Percentiles rank a stretch among this genome's conserved stretches.
Evolutionary conservation across 2,113 vertebrate genomes (phyloP).

Genomic region (Rhizomys pruinosus): DNA sequence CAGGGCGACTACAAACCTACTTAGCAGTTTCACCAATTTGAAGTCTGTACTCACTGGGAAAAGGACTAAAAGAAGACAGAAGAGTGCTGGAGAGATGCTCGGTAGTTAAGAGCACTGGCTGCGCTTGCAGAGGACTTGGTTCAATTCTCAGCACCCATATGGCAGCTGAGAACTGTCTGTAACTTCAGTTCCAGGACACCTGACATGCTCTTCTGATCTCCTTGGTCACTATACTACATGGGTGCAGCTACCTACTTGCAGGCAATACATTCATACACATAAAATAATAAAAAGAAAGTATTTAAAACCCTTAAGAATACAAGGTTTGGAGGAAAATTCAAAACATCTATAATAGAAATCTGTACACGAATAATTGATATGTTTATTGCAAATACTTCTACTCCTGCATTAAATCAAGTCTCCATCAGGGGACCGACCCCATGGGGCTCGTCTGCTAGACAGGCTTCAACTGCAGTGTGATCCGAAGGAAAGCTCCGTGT

Average conservation of each 20-base stretch:
- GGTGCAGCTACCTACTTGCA: too few species aligned
- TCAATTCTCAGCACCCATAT: too few species aligned
- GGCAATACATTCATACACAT: too few species aligned
- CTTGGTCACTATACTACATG: too few species aligned
- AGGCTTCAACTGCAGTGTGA: accelerated
- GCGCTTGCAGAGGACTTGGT: too few species aligned
- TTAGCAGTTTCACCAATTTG: neutral
- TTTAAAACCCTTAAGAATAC: neutral
- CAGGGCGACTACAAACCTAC: neutral
- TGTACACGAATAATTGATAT: neutral
- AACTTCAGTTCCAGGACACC: too few species aligned
- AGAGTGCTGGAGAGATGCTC: too few species aligned
- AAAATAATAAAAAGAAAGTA: too few species aligned
- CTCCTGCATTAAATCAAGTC: neutral
- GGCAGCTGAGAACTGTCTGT: too few species aligned
- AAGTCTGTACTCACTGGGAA: neutral
- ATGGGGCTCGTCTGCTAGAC: neutral
- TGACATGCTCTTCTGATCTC: too few species aligned
- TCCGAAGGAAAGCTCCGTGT: neutral
- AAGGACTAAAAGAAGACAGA: neutral
- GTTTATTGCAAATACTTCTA: neutral
- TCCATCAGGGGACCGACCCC: neutral
- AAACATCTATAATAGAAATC: neutral
- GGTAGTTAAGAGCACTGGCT: too few species aligned
- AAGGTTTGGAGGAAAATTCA: neutral